Conservation (phyloP, 2,113 vertebrate species). For the Rattus rattus region DNA sequence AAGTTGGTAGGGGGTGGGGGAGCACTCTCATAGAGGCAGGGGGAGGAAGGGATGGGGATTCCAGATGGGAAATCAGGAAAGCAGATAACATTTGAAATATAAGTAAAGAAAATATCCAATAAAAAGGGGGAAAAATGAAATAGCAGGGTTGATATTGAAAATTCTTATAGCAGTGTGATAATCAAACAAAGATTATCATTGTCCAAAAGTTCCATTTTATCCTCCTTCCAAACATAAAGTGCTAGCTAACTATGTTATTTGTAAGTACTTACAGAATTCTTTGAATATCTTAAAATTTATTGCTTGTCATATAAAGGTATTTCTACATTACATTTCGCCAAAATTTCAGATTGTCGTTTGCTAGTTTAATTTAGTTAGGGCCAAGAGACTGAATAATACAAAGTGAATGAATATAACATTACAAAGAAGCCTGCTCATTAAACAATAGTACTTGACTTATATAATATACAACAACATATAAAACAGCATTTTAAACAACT, state of each 20-base stretch:
- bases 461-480: neutral
- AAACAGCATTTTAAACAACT: neutral
- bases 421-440: neutral
- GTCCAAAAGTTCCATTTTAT: neutral
- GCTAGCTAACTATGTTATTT: constrained; percentile 4
- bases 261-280: neutral
- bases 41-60: too few species aligned
- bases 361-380: neutral
- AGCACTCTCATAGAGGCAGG: too few species aligned
- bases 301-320: neutral
- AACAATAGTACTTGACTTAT: neutral
- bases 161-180: neutral
- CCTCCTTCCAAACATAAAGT: neutral
- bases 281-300: neutral
- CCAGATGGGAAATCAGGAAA: too few species aligned
- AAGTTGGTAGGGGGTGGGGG: too few species aligned
- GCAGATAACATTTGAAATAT: too few species aligned
- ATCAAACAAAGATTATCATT: neutral
- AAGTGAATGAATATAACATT: neutral
- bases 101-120: too few species aligned
- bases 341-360: constrained; percentile 32
- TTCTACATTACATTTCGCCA: neutral
- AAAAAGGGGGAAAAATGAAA: too few species aligned
- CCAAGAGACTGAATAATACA: neutral
- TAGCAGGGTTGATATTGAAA: neutral